Evolutionary conservation across 2,113 vertebrate genomes (phyloP).

Genomic region (Elachura formosa): DNA sequence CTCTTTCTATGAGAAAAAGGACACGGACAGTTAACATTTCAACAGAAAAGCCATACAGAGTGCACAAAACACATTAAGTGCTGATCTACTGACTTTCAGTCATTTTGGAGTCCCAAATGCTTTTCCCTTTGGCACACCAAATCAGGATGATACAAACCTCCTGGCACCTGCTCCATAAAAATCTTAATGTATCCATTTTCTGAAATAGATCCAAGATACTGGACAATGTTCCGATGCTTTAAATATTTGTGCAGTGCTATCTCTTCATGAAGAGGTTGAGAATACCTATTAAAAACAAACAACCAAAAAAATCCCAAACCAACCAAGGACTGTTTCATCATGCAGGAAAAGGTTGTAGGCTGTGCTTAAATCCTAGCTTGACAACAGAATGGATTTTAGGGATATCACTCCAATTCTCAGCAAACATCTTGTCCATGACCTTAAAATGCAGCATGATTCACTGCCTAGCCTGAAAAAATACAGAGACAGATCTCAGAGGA

Average conservation of each 20-base stretch:
- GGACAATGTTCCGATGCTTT: conserved; percentile 80
- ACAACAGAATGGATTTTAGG: not conserved
- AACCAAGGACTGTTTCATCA: not conserved
- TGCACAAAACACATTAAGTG: not conserved
- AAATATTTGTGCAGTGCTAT: conserved; percentile 80
- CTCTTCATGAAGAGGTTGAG: conserved; percentile 80
- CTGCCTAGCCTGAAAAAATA: not conserved
- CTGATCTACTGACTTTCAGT: not conserved
- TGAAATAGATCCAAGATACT: conserved; percentile 80
- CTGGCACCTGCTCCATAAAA: conserved; percentile 84
- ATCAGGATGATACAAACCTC: conserved; percentile 68
- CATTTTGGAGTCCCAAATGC: not conserved
- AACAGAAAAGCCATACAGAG: not conserved
- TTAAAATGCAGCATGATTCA: not conserved
- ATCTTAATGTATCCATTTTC: conserved; percentile 81
- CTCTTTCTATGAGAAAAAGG: not conserved
- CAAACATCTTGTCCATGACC: not conserved
- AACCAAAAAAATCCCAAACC: not conserved
- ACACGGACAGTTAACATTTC: rapidly evolving
- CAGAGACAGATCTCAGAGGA: not conserved
- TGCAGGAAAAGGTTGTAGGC: not conserved
- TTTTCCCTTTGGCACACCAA: not conserved
- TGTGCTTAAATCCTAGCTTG: not conserved
- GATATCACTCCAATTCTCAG: not conserved
- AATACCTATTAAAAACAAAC: conserved; percentile 56